These are phyloP conservation scores for Amphipyra tragopoginis DNA, from an alignment of 2,888 invertebrate genomes.

Conservation along the genomic window DNA sequence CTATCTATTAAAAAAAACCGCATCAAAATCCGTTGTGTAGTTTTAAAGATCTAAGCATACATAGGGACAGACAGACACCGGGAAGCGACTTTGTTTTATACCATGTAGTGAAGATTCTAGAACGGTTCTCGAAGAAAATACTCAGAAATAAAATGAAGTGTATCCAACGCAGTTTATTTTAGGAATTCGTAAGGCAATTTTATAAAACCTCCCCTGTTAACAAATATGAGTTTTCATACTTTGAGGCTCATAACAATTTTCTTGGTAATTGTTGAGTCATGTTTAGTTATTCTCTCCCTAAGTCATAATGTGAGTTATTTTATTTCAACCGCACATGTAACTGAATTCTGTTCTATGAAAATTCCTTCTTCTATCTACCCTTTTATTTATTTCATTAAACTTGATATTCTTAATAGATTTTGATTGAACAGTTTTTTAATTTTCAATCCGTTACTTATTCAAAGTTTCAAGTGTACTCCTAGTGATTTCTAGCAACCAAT, in stretches of 20 bases:
- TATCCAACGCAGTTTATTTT: slow-evolving; percentile 11
- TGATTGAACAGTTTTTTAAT: too few species aligned
- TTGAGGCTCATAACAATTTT: slow-evolving; percentile 10
- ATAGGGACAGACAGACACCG: too few species aligned
- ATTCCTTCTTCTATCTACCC: too few species aligned
- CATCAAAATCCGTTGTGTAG: too few species aligned
- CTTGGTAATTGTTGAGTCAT: neutral
- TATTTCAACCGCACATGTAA: too few species aligned
- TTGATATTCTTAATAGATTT: too few species aligned
- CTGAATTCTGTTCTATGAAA: too few species aligned
- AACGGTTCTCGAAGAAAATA: neutral
- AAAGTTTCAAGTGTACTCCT: slow-evolving; percentile 4
- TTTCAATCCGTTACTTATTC: slow-evolving; percentile 5
- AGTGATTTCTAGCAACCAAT: slow-evolving; percentile 11
- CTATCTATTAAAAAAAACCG: too few species aligned
- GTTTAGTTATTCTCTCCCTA: slow-evolving; percentile 12
- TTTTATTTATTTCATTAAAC: too few species aligned
- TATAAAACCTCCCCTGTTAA: neutral
- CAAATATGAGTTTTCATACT: slow-evolving; percentile 1
- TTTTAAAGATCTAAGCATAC: too few species aligned
- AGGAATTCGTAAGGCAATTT: slow-evolving; percentile 2
- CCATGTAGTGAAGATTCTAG: too few species aligned
- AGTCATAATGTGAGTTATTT: neutral
- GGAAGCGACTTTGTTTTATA: too few species aligned
- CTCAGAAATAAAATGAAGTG: neutral